Evolutionary conservation across 2,888 invertebrate genomes (phyloP).

Genomic region (Pristionchus arcanus): DNA sequence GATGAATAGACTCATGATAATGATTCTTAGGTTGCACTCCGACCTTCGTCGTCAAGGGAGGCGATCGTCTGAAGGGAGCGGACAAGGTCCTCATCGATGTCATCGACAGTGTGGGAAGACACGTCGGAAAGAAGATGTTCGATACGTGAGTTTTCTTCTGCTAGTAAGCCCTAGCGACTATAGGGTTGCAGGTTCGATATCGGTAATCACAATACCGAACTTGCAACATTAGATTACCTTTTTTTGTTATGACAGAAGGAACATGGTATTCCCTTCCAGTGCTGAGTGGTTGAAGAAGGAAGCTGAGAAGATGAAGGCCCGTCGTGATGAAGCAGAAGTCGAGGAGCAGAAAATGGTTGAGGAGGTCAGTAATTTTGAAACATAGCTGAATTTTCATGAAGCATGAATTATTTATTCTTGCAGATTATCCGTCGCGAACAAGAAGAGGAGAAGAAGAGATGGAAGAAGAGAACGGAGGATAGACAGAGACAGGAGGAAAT

Average conservation of each 20-base stretch:
- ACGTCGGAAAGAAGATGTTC: neutral
- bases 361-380: neutral
- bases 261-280: neutral
- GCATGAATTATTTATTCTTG: neutral
- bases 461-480: neutral
- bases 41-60: slow-evolving; percentile 3
- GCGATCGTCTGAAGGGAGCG: neutral
- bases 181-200: no score
- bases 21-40: neutral
- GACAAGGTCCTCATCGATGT: slow-evolving; percentile 37
- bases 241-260: neutral
- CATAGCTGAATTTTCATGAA: neutral
- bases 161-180: no score
- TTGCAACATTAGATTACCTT: no score
- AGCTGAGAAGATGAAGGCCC: slow-evolving; percentile 15
- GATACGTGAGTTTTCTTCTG: slow-evolving; percentile 42
- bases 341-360: slow-evolving; percentile 28
- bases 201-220: no score
- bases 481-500: neutral
- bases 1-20: no score
- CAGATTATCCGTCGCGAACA: slow-evolving; percentile 19
- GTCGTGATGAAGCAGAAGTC: slow-evolving; percentile 2
- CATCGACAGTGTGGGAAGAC: slow-evolving; percentile 26
- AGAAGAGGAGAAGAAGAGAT: neutral
- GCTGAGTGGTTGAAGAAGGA: slow-evolving; percentile 11